phyloP scores from a whole-genome alignment of 2,113 vertebrate genomes.

The Leptobrachium ailaonicum region DNA sequence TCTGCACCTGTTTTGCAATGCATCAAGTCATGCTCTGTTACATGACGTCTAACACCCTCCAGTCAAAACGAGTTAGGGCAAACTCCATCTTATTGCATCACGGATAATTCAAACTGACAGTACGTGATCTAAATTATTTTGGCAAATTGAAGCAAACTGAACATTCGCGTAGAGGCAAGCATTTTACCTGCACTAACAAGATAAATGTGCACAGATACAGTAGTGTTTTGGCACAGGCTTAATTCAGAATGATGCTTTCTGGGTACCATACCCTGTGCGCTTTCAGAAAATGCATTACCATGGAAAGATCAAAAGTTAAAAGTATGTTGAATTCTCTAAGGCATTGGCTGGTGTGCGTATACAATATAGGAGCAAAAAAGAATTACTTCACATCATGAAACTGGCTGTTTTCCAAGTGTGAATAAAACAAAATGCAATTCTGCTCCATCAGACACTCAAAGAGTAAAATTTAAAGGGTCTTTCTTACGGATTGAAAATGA shows the following conservation, averaged over 20 bases:
- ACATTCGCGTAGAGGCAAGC: conserved; percentile 6
- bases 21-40: conserved; percentile 39
- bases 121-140: conserved; percentile 46
- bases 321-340: conserved; percentile 5
- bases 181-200: conserved; percentile 26
- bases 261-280: background rate
- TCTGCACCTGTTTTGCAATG: conserved; percentile 14
- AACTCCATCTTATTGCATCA: conserved; percentile 31
- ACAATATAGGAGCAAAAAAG: background rate
- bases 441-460: no score
- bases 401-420: no score
- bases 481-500: no score
- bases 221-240: conserved; percentile 28
- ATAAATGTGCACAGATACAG: conserved; percentile 15
- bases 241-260: conserved; percentile 30
- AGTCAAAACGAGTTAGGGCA: conserved; percentile 36
- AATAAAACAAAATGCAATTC: no score
- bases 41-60: conserved; percentile 25
- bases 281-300: conserved; percentile 13
- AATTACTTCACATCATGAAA: background rate
- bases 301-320: conserved; percentile 22
- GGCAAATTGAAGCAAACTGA: conserved; percentile 43
- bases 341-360: background rate
- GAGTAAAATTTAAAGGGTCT: no score
- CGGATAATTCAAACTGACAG: conserved; percentile 35